phyloP scores from a whole-genome alignment of 1,140 invertebrate species.

The Pogonomyrmex barbatus region DNA sequence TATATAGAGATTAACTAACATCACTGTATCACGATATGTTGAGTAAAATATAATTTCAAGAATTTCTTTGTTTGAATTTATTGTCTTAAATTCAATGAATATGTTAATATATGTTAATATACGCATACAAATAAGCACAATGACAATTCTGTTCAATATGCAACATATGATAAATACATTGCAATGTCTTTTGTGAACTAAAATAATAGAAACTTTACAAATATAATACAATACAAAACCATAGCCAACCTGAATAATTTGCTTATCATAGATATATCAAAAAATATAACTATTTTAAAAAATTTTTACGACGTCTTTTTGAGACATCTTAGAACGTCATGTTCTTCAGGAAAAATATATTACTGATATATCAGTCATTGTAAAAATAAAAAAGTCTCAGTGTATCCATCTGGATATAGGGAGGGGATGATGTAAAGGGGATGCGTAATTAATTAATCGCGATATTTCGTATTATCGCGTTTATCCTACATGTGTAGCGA shows the following conservation, averaged over 20 bases:
- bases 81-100: not conserved
- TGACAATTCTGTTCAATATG: not conserved
- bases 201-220: not conserved
- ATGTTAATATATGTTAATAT: not conserved
- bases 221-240: not conserved
- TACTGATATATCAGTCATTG: no score
- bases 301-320: no score
- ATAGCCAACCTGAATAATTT: not conserved
- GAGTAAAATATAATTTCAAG: conserved; percentile 42
- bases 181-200: not conserved
- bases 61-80: not conserved
- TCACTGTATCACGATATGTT: conserved; percentile 14
- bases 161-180: conserved; percentile 8
- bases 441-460: not conserved
- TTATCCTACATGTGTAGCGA: not conserved
- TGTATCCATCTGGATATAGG: not conserved
- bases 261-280: no score
- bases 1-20: not conserved
- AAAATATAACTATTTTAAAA: no score
- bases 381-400: not conserved
- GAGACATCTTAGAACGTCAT: no score
- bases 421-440: not conserved
- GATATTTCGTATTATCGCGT: not conserved
- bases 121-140: not conserved
- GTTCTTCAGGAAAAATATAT: not conserved